These are phyloP conservation scores for Upupa epops DNA, from an alignment of 2,113 vertebrate genomes.

Conservation along the genomic window DNA sequence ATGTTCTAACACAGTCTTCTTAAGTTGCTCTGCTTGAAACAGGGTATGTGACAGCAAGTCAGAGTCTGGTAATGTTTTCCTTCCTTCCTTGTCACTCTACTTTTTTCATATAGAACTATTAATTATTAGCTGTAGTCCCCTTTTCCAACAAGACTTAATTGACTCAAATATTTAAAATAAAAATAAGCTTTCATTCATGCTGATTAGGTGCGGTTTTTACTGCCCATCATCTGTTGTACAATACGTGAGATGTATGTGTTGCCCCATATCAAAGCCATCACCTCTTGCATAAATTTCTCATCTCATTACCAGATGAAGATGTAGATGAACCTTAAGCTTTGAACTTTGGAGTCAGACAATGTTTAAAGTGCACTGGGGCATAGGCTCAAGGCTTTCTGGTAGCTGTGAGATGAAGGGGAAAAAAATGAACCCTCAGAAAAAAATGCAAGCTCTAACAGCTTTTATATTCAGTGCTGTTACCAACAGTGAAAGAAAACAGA, in stretches of 20 bases:
- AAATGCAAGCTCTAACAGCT: neutral
- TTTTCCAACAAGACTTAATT: neutral
- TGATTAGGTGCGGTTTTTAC: neutral
- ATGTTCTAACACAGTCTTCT: conserved; percentile 10
- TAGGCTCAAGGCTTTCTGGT: neutral
- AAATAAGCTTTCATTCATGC: neutral
- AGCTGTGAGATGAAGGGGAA: neutral
- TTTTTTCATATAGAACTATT: neutral
- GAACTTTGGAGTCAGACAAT: neutral
- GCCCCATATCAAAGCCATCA: neutral
- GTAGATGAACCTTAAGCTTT: neutral
- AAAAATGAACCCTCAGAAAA: neutral
- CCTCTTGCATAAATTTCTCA: neutral
- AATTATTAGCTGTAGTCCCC: neutral
- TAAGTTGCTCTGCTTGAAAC: neutral
- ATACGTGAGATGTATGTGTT: neutral
- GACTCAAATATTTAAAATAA: neutral
- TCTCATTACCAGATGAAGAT: neutral
- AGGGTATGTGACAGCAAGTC: conserved; percentile 2
- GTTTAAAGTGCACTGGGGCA: neutral
- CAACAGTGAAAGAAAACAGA: neutral
- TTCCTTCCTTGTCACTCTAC: neutral
- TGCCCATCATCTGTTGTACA: neutral
- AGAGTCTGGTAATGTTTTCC: neutral
- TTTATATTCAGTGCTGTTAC: neutral